These are phyloP conservation scores for Balearica regulorum DNA, from an alignment of 2,797 vertebrate species.

Conservation along the genomic window DNA sequence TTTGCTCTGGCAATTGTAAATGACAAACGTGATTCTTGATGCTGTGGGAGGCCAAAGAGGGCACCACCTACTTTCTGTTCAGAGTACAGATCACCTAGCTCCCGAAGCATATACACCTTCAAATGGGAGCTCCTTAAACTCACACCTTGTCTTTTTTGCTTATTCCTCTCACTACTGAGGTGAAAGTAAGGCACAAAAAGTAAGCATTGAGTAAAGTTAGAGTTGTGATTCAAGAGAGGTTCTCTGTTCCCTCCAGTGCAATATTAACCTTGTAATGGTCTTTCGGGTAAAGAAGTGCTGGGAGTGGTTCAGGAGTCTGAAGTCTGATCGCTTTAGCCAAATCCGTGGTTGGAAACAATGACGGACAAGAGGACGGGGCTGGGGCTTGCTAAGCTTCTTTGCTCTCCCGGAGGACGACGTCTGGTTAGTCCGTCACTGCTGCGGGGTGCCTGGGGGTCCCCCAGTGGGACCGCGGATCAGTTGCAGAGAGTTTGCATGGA, in stretches of 20 bases:
- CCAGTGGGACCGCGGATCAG: not conserved
- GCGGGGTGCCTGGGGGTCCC: not conserved
- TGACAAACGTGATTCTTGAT: not conserved
- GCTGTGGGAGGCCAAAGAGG: not conserved
- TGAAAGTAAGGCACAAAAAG: not conserved
- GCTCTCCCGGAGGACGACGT: not conserved
- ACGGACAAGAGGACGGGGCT: not conserved
- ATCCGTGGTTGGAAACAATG: not conserved
- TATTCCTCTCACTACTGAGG: not conserved
- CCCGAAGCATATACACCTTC: not conserved
- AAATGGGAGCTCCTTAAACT: not conserved
- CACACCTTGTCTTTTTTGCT: not conserved
- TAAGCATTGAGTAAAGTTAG: not conserved
- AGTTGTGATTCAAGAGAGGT: not conserved
- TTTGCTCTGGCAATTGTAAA: not conserved
- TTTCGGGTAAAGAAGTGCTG: not conserved
- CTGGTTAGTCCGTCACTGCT: not conserved
- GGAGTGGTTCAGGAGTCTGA: not conserved
- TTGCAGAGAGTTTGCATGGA: not conserved
- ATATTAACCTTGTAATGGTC: conserved; percentile 26
- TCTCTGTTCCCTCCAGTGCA: not conserved
- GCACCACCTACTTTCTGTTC: not conserved
- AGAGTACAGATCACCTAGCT: not conserved
- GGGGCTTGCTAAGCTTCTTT: conserved; percentile 22
- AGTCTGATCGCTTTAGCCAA: conserved; percentile 25